Percentiles rank a stretch among this genome's conserved stretches.
Evolutionary conservation across 2,113 vertebrate species (phyloP).

Genomic region (Caranx melampygus): DNA sequence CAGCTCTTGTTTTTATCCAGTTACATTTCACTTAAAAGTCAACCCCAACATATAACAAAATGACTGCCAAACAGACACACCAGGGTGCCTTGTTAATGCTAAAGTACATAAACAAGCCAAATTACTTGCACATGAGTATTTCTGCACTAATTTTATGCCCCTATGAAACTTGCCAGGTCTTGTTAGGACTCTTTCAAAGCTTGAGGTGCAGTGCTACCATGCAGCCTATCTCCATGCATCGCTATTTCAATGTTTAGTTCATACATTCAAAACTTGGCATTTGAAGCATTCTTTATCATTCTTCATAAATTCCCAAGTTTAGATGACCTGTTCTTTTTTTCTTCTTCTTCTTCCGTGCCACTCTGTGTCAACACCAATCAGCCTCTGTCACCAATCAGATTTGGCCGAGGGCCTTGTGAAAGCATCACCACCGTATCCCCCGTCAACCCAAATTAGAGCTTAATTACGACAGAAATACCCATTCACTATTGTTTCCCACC

Average conservation of each 20-base stretch:
- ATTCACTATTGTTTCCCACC: constrained; percentile 79
- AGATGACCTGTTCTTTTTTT: neutral
- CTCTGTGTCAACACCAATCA: constrained; percentile 61
- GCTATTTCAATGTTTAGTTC: constrained; percentile 3
- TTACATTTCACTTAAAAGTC: constrained; percentile 11
- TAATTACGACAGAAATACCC: constrained; percentile 76
- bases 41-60: constrained; percentile 1
- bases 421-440: constrained; percentile 51
- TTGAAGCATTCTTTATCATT: constrained; percentile 27
- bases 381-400: constrained; percentile 65
- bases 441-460: constrained; percentile 79
- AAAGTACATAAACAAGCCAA: constrained; percentile 62
- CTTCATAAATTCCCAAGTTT: constrained; percentile 18
- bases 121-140: constrained; percentile 67
- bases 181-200: constrained; percentile 6
- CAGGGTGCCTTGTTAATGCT: constrained; percentile 54
- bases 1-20: constrained; percentile 2
- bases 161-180: constrained; percentile 19
- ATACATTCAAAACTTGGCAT: constrained; percentile 43
- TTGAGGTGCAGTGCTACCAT: neutral
- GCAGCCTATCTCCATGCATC: neutral
- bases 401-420: constrained; percentile 46
- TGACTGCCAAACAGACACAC: constrained; percentile 19
- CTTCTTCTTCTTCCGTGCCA: neutral
- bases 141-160: constrained; percentile 37